Evolutionary conservation across 2,888 invertebrate species (phyloP).

Genomic region (Itoplectis maculator): DNA sequence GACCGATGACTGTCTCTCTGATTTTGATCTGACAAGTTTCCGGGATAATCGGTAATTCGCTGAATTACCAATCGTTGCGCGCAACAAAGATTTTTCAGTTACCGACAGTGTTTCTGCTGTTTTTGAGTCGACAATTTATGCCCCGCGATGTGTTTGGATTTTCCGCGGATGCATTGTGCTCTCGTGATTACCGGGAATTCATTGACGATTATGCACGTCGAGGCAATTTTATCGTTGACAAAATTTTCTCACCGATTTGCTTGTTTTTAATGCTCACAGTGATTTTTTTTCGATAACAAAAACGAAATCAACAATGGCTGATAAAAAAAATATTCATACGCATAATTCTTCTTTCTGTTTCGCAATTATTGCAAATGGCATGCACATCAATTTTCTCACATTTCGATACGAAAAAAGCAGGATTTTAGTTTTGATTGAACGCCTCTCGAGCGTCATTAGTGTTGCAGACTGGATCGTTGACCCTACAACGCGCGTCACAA

Average conservation of each 20-base stretch:
- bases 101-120: conserved; percentile 25
- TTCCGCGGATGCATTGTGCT: conserved; percentile 3
- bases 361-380: not conserved
- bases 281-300: not conserved
- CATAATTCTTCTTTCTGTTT: not conserved
- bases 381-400: not conserved
- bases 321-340: not conserved
- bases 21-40: conserved; percentile 55
- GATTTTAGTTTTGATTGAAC: not conserved
- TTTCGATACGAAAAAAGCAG: not conserved
- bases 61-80: conserved; percentile 48
- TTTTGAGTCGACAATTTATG: conserved; percentile 43
- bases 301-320: not conserved
- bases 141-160: conserved; percentile 38
- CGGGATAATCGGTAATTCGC: conserved; percentile 50
- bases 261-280: not conserved
- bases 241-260: not conserved
- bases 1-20: conserved; percentile 46
- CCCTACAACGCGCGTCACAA: not conserved
- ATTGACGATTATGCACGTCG: conserved; percentile 3
- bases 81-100: conserved; percentile 45
- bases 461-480: not conserved
- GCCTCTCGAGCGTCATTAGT: not conserved
- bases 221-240: not conserved
- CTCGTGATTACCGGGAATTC: conserved; percentile 33